Evolutionary conservation across 2,113 vertebrate genomes (phyloP).

Genomic region (Apeltes quadracus): DNA sequence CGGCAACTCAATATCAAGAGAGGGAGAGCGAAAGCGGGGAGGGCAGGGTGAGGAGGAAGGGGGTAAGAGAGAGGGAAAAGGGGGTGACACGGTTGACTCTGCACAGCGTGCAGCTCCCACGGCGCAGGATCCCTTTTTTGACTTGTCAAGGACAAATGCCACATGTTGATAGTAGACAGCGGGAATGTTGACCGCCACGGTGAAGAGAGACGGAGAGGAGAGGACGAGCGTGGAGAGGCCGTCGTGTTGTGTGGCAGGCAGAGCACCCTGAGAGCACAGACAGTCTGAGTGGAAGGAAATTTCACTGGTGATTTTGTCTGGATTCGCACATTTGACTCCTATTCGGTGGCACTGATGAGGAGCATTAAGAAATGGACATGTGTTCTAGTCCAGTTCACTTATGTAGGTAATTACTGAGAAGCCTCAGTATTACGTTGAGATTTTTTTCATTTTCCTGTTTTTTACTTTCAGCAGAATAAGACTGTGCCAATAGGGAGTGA

Average conservation of each 20-base stretch:
- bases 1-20: conserved; percentile 90
- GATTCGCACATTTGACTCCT: background rate
- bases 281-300: conserved; percentile 42
- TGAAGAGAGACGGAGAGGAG: conserved; percentile 58
- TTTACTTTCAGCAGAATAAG: background rate
- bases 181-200: conserved; percentile 56
- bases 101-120: conserved; percentile 78
- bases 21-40: conserved; percentile 46
- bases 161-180: conserved; percentile 89
- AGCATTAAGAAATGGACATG: no score
- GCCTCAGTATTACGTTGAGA: background rate
- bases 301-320: background rate
- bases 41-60: conserved; percentile 23
- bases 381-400: background rate
- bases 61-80: conserved; percentile 49
- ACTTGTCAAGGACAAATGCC: conserved; percentile 94
- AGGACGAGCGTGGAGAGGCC: conserved; percentile 79
- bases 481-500: background rate
- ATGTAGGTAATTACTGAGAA: background rate
- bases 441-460: background rate
- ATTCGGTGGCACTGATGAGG: no score
- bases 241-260: conserved; percentile 79
- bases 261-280: conserved; percentile 86
- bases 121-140: conserved; percentile 85
- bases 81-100: conserved; percentile 84